These are phyloP conservation scores for Drosophila tristis DNA, from an alignment of 1,140 invertebrate species.

Conservation along the genomic window DNA sequence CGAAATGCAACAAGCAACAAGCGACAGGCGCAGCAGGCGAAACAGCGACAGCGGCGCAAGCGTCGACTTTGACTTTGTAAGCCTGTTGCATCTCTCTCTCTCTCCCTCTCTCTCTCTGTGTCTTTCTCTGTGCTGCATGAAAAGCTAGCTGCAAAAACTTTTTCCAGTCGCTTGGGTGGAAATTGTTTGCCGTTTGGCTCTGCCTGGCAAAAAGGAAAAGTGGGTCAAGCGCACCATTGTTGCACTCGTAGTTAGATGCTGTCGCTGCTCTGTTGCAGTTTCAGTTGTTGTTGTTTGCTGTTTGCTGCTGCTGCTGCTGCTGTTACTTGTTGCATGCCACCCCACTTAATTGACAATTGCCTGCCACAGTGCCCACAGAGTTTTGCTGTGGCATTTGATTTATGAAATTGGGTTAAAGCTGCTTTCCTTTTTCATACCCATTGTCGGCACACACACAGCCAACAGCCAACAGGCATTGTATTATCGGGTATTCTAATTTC, in stretches of 20 bases:
- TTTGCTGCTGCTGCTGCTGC: slow-evolving; percentile 29
- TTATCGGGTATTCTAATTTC: no score
- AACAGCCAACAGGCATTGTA: no score
- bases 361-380: slow-evolving; percentile 29
- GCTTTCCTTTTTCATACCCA: slow-evolving; percentile 58
- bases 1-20: slow-evolving; percentile 24
- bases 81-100: slow-evolving; percentile 41
- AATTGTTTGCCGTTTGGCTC: slow-evolving; percentile 72
- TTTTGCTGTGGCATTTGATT: slow-evolving; percentile 53
- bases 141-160: slow-evolving; percentile 66
- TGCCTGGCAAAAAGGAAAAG: slow-evolving; percentile 76
- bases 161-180: slow-evolving; percentile 73
- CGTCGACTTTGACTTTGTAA: slow-evolving; percentile 71
- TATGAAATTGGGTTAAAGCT: slow-evolving; percentile 53
- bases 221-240: slow-evolving; percentile 83
- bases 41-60: slow-evolving; percentile 26
- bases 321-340: slow-evolving; percentile 72
- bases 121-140: slow-evolving; percentile 62
- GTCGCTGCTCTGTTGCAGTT: slow-evolving; percentile 13
- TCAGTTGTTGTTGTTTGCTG: slow-evolving; percentile 5
- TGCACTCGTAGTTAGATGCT: slow-evolving; percentile 10
- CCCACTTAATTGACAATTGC: slow-evolving; percentile 59
- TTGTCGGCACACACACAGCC: no score
- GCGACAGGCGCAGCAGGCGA: slow-evolving; percentile 14
- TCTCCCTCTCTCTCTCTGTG: slow-evolving; percentile 1